These are phyloP conservation scores for Drosophila rellima DNA, from an alignment of 2,888 invertebrate genomes.

Conservation along the genomic window DNA sequence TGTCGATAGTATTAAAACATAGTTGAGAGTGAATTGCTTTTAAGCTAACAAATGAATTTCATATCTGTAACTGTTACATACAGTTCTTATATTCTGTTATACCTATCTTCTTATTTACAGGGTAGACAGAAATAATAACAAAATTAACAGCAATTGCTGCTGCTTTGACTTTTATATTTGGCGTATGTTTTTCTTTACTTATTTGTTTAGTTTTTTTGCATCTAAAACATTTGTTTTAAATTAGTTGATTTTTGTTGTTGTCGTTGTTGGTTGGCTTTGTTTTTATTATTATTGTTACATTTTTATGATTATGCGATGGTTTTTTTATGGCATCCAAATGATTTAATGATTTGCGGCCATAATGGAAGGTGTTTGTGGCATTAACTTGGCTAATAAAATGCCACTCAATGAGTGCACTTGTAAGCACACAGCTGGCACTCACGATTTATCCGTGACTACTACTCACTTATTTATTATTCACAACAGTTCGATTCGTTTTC, in stretches of 20 bases:
- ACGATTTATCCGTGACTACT: conserved; percentile 8
- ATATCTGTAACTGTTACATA: not conserved
- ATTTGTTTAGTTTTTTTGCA: conserved; percentile 11
- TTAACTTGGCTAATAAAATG: conserved; percentile 18
- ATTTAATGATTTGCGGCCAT: conserved; percentile 31
- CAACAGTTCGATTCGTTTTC: not conserved
- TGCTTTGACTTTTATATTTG: conserved; percentile 7
- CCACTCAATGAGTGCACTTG: conserved; percentile 5
- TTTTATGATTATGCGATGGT: conserved; percentile 24
- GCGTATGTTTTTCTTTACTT: conserved; percentile 2
- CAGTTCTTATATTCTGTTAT: not conserved
- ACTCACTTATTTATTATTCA: not conserved
- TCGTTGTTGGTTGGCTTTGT: not conserved
- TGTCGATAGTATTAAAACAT: not conserved
- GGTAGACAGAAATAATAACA: conserved; percentile 15
- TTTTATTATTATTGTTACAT: conserved; percentile 17
- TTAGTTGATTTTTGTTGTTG: conserved; percentile 17
- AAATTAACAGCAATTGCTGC: conserved; percentile 4
- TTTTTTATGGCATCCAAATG: conserved; percentile 28
- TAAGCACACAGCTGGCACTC: conserved; percentile 4
- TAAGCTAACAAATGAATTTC: not conserved
- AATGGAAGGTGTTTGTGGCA: conserved; percentile 15
- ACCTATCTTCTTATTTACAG: not conserved
- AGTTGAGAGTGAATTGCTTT: not conserved
- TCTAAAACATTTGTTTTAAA: conserved; percentile 37